Evolutionary conservation across 2,888 invertebrate species (phyloP), one percentile per base, ranked within the genome.

Genomic region (Chymomyza amoena): DNA sequence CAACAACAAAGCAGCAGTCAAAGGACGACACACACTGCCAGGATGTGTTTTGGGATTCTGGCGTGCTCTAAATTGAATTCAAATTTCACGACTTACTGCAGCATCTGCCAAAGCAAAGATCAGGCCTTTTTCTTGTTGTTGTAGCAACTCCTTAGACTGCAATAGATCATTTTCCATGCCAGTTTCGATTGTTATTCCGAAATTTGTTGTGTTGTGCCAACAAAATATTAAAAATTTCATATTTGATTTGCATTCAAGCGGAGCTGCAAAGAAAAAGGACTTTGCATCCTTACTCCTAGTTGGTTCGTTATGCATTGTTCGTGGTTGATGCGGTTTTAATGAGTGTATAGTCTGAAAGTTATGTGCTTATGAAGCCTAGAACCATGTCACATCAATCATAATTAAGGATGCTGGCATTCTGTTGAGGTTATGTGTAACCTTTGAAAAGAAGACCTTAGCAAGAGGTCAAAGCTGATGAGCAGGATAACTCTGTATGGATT

Each of bases 181-280:
- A 62, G 62, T 52, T 39, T 61, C 39, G 25, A 20, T 57, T 57
- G 20, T 57, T 57, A 25, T 25, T 77, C 81, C 72, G 84, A 84
- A 89, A 88, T 87, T 86, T 89, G 82, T 88, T 76, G 85, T 89
- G 89, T 89, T 89, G 89, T 87, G 89, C 89, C 89, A 89, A 89
- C 89, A 89, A 77, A 78, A 82, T 84, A 89, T 89, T 83, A 84
- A 85, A 77, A 89, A 81, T 82, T 84, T 89, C 89, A 89, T 89
- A 88, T 89, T 84, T 88, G 79, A 85, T 88, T 85, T 87, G 79
- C 82, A 80, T 84, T 76, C 57, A 61, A 69, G 61, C 59, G 39
- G 54, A 63, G 66, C 25, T 56, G 18, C 20, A 63, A 64, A 28
- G 54, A 71, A 59, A 61, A 69, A 61, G 61, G 64, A 25, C 32